Evolutionary conservation across 2,797 vertebrate genomes (phyloP).

Genomic region (Sebastes hopkinsi): DNA sequence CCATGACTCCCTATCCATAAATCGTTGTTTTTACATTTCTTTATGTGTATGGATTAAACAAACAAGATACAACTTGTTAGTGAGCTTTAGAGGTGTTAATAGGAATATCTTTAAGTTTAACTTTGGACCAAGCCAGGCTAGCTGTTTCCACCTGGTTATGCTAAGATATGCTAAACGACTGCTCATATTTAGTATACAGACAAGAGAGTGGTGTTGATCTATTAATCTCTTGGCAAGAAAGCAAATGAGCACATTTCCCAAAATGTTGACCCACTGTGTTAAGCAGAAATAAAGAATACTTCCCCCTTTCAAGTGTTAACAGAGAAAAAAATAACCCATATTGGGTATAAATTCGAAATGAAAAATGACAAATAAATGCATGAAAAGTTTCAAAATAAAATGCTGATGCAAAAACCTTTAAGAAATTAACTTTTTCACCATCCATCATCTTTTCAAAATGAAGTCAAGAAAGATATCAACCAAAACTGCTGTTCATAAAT

Average conservation of each 20-base stretch:
- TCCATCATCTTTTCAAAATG: background rate
- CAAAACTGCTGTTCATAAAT: slow-evolving; percentile 5
- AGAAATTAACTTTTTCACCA: slow-evolving; percentile 6
- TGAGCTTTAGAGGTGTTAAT: background rate
- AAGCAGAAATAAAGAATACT: background rate
- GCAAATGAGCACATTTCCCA: background rate
- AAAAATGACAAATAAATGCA: background rate
- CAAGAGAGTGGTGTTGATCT: background rate
- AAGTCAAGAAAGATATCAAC: slow-evolving; percentile 2
- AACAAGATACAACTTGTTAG: background rate
- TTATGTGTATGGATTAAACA: background rate
- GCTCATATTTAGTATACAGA: background rate
- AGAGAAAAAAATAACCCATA: background rate
- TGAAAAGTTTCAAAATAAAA: background rate
- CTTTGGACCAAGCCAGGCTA: background rate
- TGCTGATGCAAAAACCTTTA: background rate
- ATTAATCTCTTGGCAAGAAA: background rate
- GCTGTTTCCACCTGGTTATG: background rate
- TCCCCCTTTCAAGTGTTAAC: background rate
- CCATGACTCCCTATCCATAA: no score
- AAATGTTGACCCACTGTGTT: background rate
- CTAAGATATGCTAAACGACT: background rate
- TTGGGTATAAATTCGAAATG: background rate
- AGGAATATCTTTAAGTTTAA: background rate
- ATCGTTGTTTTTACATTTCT: background rate